Conservation (phyloP, 1,140 invertebrate genomes). For the Zelostemma sp. region DNA sequence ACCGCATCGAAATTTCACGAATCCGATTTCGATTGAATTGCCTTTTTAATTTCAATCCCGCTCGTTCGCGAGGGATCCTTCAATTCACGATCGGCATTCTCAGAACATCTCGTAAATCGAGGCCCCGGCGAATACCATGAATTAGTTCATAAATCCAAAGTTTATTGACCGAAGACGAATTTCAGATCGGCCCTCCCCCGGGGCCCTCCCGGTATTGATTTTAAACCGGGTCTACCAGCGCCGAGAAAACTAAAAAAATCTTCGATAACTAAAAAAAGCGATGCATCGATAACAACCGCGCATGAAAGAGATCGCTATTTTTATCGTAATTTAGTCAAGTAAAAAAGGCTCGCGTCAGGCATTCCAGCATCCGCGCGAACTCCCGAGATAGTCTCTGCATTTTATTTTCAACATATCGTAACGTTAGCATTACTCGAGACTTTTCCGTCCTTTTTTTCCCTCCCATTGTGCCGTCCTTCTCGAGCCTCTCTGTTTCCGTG, state of each 20-base stretch:
- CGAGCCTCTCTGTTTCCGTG: constrained; percentile 29
- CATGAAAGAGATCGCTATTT: too few species aligned
- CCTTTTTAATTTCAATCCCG: constrained; percentile 28
- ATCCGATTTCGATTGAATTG: constrained; percentile 13
- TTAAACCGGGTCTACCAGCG: too few species aligned
- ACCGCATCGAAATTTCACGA: background rate
- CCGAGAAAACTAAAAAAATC: background rate
- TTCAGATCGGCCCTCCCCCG: constrained; percentile 27
- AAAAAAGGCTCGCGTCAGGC: constrained; percentile 42
- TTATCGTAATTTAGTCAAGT: constrained; percentile 38
- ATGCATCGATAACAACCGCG: too few species aligned
- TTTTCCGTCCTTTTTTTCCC: constrained; percentile 35
- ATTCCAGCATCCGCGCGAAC: constrained; percentile 31
- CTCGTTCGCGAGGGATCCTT: constrained; percentile 46
- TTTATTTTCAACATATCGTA: constrained; percentile 41
- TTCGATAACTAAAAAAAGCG: constrained; percentile 5
- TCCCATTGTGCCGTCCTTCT: constrained; percentile 35
- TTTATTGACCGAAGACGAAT: constrained; percentile 51
- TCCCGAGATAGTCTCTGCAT: constrained; percentile 37
- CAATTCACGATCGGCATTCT: constrained; percentile 49
- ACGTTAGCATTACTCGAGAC: constrained; percentile 32
- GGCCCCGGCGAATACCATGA: constrained; percentile 39
- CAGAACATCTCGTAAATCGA: constrained; percentile 46
- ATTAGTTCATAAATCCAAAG: constrained; percentile 49
- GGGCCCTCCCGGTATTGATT: constrained; percentile 18